A percentile compares a stretch with the other conserved stretches of the same genome.
Evolutionary conservation across 2,888 invertebrate genomes (phyloP).

Genomic region (Epistrophe eligans): DNA sequence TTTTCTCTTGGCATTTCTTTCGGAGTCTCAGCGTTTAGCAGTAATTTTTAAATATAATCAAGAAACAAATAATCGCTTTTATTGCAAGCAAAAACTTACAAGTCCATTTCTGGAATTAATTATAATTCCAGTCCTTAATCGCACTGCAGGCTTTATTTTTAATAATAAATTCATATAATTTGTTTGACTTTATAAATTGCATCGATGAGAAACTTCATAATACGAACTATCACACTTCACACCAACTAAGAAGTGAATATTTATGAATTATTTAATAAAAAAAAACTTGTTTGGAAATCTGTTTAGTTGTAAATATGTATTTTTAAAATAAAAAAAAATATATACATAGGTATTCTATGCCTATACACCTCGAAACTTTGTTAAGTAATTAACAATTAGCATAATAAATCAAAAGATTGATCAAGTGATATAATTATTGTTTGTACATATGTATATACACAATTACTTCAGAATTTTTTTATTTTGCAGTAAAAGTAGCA

Average conservation of each 20-base stretch:
- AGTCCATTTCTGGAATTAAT: no score
- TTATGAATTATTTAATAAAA: not conserved
- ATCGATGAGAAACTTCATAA: not conserved
- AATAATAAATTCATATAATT: not conserved
- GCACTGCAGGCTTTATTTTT: no score
- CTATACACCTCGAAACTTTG: not conserved
- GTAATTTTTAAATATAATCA: no score
- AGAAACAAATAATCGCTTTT: no score
- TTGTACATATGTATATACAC: no score
- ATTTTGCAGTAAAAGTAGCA: not conserved
- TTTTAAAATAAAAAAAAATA: no score
- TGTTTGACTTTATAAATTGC: not conserved
- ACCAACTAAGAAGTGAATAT: not conserved
- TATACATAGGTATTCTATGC: not conserved
- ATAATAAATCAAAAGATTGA: not conserved
- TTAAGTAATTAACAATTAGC: not conserved
- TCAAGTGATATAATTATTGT: not conserved
- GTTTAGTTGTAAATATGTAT: not conserved
- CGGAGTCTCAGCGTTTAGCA: no score
- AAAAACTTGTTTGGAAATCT: not conserved
- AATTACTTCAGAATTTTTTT: not conserved
- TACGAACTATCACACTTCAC: slow-evolving; percentile 1
- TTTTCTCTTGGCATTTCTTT: no score
- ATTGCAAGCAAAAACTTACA: no score
- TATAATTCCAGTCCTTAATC: no score